Evolutionary conservation across 2,888 invertebrate genomes (phyloP).

Genomic region (Cantharis rustica): DNA sequence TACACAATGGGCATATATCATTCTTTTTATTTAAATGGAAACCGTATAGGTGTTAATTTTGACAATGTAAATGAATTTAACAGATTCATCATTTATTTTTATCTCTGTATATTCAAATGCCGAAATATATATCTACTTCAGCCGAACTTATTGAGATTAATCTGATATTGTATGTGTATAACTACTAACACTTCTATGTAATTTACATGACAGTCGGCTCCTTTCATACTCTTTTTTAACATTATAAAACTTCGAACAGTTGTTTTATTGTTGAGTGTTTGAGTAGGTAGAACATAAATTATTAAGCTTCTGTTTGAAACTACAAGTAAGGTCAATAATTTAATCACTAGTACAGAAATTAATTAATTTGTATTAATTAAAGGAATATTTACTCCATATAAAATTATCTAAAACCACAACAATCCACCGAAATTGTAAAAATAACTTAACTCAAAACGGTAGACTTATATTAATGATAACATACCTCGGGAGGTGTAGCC

Average conservation of each 20-base stretch:
- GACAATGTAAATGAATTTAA: neutral
- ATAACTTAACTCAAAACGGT: neutral
- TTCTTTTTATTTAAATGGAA: neutral
- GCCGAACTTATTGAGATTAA: neutral
- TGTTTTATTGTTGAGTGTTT: neutral
- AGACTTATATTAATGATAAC: neutral
- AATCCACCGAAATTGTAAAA: neutral
- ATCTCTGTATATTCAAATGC: neutral
- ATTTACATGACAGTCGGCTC: neutral
- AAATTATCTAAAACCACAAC: neutral
- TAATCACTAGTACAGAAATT: neutral
- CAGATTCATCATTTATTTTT: neutral
- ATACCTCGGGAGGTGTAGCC: neutral
- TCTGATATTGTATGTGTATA: neutral
- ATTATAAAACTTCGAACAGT: neutral
- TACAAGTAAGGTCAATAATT: neutral
- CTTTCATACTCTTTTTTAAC: neutral
- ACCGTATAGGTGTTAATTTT: neutral
- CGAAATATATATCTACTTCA: neutral
- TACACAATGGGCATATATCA: neutral
- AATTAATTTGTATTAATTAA: neutral
- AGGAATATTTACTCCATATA: neutral
- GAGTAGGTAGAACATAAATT: neutral
- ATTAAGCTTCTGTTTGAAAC: neutral
- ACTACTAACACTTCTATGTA: neutral